Evolutionary conservation across 2,797 vertebrate genomes (phyloP), one percentile per base, ranked within the genome.

Genomic region (Tragopan temminckii): DNA sequence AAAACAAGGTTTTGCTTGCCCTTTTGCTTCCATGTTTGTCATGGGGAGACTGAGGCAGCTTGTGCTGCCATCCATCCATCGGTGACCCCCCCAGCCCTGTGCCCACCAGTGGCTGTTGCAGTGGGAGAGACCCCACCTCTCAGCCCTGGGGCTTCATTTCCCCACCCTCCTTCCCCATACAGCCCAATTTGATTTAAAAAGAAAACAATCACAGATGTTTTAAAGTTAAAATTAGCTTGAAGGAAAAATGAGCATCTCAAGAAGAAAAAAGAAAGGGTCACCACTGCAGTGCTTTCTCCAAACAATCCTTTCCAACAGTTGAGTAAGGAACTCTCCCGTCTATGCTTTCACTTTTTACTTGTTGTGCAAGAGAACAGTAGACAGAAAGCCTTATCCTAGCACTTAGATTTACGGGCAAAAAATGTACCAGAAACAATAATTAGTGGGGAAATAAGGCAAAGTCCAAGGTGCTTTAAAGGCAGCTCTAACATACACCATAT

Each of bases 131-230:
- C 77, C 43, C 52, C 25, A 40, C 58, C 64, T 89, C 74, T 43
- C 38, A 87, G 48, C 16, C 77, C 74, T 76, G 55, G 27, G 7
- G 20, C 38, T 91, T 57, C 67, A 46, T 10, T 93, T 86, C 23
- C 29, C 29, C 83, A 21, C 1, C 7, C 12, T 8, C 4, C 27
- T 70, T 66, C 35, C 45, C 66, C 71, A 69, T 72, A 59, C 90
- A 59, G 23, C 23, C 85, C 45, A 62, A 55, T 15, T 43, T 85
- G 55, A 85, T 83, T 92, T 89, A 29, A 86, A 94, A 89, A 48
- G 24, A 88, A 91, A 96, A 85, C 40, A 88, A 81, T 72, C 67
- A 46, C 78, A 87, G 64, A 40, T 66, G 48, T 62, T 53, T 90
- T 74, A 24, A 19, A 85, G 25, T 69, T 83, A 89, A 83, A 83